Base-by-base conservation (phyloP, 1,140 invertebrate genomes). In the Archivesica marissinica region DNA sequence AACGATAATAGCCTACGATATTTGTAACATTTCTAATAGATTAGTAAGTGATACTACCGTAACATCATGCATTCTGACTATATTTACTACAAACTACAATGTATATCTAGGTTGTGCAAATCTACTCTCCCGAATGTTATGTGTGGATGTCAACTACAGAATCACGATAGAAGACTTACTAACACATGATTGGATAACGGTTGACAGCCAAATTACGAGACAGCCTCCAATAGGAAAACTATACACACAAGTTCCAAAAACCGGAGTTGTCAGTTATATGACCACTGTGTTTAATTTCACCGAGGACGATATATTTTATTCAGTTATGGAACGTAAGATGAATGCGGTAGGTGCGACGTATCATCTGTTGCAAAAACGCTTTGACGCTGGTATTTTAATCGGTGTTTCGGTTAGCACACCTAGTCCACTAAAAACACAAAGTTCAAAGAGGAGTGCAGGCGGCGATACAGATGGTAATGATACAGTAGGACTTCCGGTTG, bases 111-210 rank as follows among this genome's bases (percentile, higher is more conserved):
- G 87, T 66, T 91, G 91, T 86, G 86, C 88, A 76, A 88, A 92
- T 74, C 47, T 93, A n/a, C 68, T 93, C 38, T 64, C 72, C 28
- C 68, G 90, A 39, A 87, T 93, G 85, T 64, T 93, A 68, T 86
- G 87, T 17, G 79, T 88, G 11, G 87, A 90, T 35, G 86, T 89
- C 4, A 83, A 81, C 41, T 86, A 88, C 30, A 76, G 92, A 68
- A 90, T 92, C n/a, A 88, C 83, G 30, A 88, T 92, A 56, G 86
- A 87, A n/a, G 91, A 89, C 28, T 41, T 92, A 7, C 66, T 92
- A 38, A 17, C 77, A 61, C 90, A 93, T 86, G 74, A 86, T 3
- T 93, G 90, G 90, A 50, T 92, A 54, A 80, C 78, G 23, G 86
- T 81, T 33, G 75, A 85, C 54, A 68, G 88, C 56, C 64, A 76